phyloP scores from a whole-genome alignment of 2,113 vertebrate species.

The Sphaerodactylus townsendi region DNA sequence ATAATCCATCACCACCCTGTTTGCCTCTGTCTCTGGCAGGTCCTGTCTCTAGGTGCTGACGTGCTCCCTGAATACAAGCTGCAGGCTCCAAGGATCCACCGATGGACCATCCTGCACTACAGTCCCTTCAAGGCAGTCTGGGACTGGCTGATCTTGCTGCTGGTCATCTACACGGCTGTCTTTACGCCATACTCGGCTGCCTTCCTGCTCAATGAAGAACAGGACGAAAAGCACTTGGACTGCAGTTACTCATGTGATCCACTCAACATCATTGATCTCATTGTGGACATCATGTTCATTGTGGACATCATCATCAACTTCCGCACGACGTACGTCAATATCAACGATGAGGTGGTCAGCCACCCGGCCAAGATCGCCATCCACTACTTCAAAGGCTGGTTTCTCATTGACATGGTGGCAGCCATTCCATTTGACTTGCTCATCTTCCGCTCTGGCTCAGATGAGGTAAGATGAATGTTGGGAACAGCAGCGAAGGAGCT shows the following conservation, averaged over 20 bases:
- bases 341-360: conserved; percentile 97
- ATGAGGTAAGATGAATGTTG: conserved; percentile 82
- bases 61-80: conserved; percentile 97
- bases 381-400: conserved; percentile 99
- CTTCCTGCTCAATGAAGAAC: conserved; percentile 93
- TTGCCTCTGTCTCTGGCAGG: conserved; percentile 68
- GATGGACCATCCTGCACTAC: conserved; percentile 97
- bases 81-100: conserved; percentile 93
- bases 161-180: conserved; percentile 97
- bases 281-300: conserved; percentile 99
- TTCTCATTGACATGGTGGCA: conserved; percentile 97
- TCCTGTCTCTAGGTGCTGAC: conserved; percentile 92
- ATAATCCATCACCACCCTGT: background rate
- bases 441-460: conserved; percentile 92
- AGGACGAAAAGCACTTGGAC: conserved; percentile 82
- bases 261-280: conserved; percentile 94
- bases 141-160: conserved; percentile 97
- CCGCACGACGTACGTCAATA: conserved; percentile 97
- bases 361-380: conserved; percentile 91
- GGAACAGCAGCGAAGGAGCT: background rate
- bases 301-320: conserved; percentile 99
- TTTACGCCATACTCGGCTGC: conserved; percentile 97
- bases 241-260: conserved; percentile 95
- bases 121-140: conserved; percentile 98
- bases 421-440: conserved; percentile 98